Base-by-base conservation (phyloP, 2,113 vertebrate species). In the Proterorhinus semilunaris region DNA sequence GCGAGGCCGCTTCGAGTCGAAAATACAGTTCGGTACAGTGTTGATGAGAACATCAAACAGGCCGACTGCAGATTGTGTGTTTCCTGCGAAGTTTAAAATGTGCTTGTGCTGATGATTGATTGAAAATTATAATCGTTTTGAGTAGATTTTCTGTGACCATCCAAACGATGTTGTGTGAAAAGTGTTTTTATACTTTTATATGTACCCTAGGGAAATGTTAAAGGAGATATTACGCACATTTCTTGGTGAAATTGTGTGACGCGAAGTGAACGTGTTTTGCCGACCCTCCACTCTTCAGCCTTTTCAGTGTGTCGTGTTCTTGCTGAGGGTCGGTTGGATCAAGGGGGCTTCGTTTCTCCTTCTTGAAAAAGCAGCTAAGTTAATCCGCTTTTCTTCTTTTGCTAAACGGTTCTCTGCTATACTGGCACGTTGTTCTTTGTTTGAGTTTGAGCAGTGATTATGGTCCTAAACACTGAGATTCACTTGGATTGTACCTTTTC, bases 341-440 rank as follows among this genome's bases (percentile, higher is more conserved):
- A 75, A 63, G 57, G n/a, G 27, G 27, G 8, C 48, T 76, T 58
- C 53, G 47, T 47, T 63, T 63, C 72, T 58, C 51, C 45, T 8
- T 75, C 45, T 76, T 48, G 74, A 62, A 74, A 83, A 81, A 70
- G 80, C 71, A 63, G 63, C 54, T 47, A 66, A 83, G 76, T 80
- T 85, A 78, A 87, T 80, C 83, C 82, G 71, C 74, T 87, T 81
- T 73, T 59, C 78, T 75, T 62, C 51, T 49, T 42, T 63, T 72
- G 46, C 62, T 44, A 53, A 74, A 69, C 45, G 71, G 45, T 72
- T 68, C 27, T 65, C 21, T 51, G 66, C 11, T 65, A 53, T 15
- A 36, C 8, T 49, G 43, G 16, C 21, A 44, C 15, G 13, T 53
- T 16, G 1, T 17, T 52, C 13, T 50, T 12, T 48, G 59, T 49